phyloP scores from a whole-genome alignment of 2,113 vertebrate species.

The Acanthisitta chloris region DNA sequence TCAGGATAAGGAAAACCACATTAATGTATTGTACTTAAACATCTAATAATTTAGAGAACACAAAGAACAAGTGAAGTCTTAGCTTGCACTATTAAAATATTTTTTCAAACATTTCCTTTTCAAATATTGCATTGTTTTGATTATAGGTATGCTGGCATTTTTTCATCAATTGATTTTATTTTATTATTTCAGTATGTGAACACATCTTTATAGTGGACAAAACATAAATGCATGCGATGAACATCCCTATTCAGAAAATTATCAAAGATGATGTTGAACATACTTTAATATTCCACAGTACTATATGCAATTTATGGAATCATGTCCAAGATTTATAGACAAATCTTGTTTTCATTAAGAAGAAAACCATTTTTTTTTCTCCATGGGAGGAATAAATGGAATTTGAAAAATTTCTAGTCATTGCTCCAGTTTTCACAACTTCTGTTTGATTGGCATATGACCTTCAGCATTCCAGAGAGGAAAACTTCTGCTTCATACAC shows the following conservation, averaged over 20 bases:
- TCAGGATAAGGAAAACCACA: not conserved
- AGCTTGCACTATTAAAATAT: not conserved
- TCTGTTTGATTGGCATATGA: not conserved
- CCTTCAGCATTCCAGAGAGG: not conserved
- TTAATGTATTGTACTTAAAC: not conserved
- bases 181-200: not conserved
- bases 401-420: not conserved
- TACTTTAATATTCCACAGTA: not conserved
- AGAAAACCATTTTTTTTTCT: not conserved
- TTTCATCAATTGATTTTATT: not conserved
- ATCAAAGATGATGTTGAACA: not conserved
- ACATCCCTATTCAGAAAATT: not conserved
- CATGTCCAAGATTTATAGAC: not conserved
- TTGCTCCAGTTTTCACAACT: not conserved
- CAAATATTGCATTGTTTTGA: not conserved
- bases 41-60: not conserved
- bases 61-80: not conserved
- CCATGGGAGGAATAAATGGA: not conserved
- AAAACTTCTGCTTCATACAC: not conserved
- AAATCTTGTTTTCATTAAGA: not conserved
- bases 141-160: fast-evolving
- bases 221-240: not conserved
- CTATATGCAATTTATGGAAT: not conserved
- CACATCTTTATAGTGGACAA: not conserved
- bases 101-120: not conserved